A percentile compares a stretch with the other conserved stretches of the same genome.
Evolutionary conservation across 2,888 invertebrate genomes (phyloP).

Genomic region (Homarus gammarus): DNA sequence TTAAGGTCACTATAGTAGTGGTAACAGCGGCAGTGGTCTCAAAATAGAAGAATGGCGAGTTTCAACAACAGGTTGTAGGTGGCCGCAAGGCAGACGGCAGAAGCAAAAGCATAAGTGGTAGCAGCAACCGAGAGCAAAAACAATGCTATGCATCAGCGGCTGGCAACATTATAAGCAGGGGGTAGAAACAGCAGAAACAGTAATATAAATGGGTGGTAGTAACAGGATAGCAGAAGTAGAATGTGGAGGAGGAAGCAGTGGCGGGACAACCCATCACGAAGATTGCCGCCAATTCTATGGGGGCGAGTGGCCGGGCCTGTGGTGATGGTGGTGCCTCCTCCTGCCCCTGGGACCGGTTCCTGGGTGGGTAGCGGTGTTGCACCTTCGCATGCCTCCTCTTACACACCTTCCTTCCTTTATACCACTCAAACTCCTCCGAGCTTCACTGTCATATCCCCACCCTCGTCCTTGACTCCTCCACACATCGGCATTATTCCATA

Average conservation of each 20-base stretch:
- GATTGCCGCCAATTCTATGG: not conserved
- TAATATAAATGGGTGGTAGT: not conserved
- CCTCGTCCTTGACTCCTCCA: not conserved
- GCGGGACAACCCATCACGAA: not conserved
- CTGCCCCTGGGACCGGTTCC: slow-evolving; percentile 1
- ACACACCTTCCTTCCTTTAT: not conserved
- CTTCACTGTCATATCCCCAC: not conserved
- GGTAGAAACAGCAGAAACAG: not conserved
- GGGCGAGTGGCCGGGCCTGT: not conserved
- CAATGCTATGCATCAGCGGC: too few species aligned
- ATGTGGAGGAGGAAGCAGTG: too few species aligned
- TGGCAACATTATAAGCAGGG: too few species aligned
- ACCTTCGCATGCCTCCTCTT: not conserved
- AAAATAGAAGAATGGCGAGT: too few species aligned
- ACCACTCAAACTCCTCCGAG: not conserved
- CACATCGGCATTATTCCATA: not conserved
- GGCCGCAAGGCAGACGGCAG: too few species aligned
- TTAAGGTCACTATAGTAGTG: too few species aligned
- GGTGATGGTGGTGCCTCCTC: too few species aligned
- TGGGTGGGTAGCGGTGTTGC: not conserved
- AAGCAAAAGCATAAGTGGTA: too few species aligned
- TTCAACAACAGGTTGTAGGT: too few species aligned
- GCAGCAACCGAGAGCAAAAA: too few species aligned
- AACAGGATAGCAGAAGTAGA: not conserved
- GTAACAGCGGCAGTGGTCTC: too few species aligned